Conservation (phyloP, 2,797 vertebrate genomes). For the Muscicapa striata region DNA sequence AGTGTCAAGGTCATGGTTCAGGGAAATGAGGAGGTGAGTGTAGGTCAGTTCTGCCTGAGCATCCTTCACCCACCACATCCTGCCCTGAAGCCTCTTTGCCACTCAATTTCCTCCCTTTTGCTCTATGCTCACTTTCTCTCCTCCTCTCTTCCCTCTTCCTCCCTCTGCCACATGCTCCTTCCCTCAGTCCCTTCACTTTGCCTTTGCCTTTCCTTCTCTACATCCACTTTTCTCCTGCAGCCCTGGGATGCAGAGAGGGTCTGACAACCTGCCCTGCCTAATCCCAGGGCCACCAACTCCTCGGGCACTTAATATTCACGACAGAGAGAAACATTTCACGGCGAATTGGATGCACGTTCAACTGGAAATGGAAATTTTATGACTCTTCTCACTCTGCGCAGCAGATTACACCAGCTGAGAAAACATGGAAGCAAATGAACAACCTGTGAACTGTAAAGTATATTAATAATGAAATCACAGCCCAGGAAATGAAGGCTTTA, state of each 20-base stretch:
- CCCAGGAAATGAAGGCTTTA: constrained; percentile 82
- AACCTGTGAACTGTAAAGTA: constrained; percentile 84
- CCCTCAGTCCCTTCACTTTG: background rate
- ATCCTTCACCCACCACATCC: background rate
- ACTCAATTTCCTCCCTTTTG: background rate
- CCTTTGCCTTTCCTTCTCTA: background rate
- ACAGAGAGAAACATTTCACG: constrained; percentile 83
- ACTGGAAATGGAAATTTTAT: constrained; percentile 85
- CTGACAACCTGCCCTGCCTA: constrained; percentile 46
- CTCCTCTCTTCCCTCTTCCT: background rate
- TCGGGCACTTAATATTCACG: constrained; percentile 79
- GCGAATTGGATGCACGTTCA: constrained; percentile 81
- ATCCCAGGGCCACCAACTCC: constrained; percentile 61
- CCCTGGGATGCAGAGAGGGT: background rate
- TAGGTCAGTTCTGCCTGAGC: background rate
- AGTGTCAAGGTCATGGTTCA: background rate
- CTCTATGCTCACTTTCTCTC: background rate
- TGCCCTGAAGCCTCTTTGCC: background rate
- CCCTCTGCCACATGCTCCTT: accelerated
- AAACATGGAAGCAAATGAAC: constrained; percentile 79
- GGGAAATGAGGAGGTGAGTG: background rate
- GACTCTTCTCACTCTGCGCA: constrained; percentile 77
- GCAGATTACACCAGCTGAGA: constrained; percentile 81
- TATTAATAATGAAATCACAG: constrained; percentile 84
- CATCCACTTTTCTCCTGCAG: background rate